Evolutionary conservation across 2,113 vertebrate species (phyloP), one percentile per base, ranked within the genome.

Genomic region (Bubo bubo): DNA sequence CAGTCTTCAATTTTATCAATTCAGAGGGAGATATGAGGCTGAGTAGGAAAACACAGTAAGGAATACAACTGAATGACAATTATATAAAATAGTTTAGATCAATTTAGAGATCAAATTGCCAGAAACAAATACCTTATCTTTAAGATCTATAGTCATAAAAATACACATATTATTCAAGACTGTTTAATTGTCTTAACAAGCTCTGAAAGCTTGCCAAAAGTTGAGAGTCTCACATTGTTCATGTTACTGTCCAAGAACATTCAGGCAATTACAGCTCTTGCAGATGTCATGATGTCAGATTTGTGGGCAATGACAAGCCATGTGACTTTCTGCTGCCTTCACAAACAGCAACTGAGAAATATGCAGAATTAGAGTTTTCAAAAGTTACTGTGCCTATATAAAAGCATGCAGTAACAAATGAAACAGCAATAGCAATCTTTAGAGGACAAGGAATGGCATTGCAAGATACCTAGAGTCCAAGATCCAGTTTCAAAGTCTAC

Each of bases 221-320:
- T 14, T 39, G 32, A 77, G 17, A 95, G 41, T 63, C 62, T 92
- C n/a, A 82, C 63, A 94, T 53, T 94, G 90, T 88, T 92, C 50
- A 55, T 6, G 2, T 37, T 77, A 90, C 88, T 90, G 79, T 76
- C 82, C 82, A 70, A 92, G 85, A 91, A 82, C 59, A 41, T 86
- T 94, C 71, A 72, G n/a, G 67, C 85, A 94, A 79, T 74, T 79
- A 58, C 67, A 45, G 73, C 64, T 86, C 71, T 83, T 62, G 81
- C 96, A 96, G 97, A 93, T 95, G 88, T 94, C 92, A 90, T 94
- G 88, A 96, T 95, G 81, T 94, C 96, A 96, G 81, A 93, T 58
- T 17, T 92, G 85, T 75, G 62, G 62, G 85, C 74, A 91, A 79
- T 26, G 89, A 87, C 81, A 84, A 91, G 49, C 35, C 93, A 50